Evolutionary conservation across 2,113 vertebrate species (phyloP).

Genomic region (Anas platyrhynchos): DNA sequence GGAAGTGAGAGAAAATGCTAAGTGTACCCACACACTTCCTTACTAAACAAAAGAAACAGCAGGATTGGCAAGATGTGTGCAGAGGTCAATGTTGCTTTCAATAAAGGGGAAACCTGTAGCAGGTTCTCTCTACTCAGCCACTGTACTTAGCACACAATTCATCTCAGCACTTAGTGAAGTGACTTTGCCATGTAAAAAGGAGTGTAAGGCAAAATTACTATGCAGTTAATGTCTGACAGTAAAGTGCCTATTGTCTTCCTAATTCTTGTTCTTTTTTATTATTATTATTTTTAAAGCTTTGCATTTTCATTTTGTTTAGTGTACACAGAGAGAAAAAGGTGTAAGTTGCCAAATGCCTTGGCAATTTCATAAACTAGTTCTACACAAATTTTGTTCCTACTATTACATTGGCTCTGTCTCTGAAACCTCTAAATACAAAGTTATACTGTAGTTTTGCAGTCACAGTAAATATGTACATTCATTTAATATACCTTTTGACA

Average conservation of each 20-base stretch:
- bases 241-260: not conserved
- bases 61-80: not conserved
- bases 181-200: not conserved
- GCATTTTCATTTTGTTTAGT: not conserved
- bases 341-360: not conserved
- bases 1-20: not conserved
- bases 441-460: not conserved
- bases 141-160: fast-evolving
- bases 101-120: not conserved
- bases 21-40: not conserved
- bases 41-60: not conserved
- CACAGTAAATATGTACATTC: not conserved
- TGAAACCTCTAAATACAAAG: not conserved
- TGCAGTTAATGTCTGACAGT: not conserved
- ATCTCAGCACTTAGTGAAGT: not conserved
- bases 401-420: not conserved
- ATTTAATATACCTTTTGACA: not conserved
- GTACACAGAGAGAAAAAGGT: not conserved
- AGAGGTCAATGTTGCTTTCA: not conserved
- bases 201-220: not conserved
- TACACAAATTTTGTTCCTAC: not conserved
- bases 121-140: not conserved
- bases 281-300: not conserved
- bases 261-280: not conserved
- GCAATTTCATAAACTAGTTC: not conserved